Conservation (phyloP, 2,888 invertebrate genomes). For the Lycocerus yunnanus region DNA sequence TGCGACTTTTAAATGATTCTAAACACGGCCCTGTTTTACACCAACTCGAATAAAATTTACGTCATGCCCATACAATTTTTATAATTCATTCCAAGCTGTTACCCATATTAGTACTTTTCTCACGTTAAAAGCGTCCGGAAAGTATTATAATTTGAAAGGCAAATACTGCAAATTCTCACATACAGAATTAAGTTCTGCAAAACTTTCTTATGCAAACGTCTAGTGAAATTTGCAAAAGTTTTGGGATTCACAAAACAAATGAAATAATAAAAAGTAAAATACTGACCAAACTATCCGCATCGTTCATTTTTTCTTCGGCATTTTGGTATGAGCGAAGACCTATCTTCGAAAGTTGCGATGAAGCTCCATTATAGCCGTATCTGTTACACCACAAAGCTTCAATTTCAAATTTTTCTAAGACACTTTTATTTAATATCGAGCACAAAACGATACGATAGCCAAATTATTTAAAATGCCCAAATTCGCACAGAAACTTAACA, state of each 20-base stretch:
- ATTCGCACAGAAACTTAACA: background rate
- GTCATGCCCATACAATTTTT: background rate
- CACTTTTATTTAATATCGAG: background rate
- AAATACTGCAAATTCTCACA: constrained; percentile 8
- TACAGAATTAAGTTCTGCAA: background rate
- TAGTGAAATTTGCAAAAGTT: background rate
- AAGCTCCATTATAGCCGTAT: background rate
- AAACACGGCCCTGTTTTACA: background rate
- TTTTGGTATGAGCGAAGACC: constrained; percentile 52
- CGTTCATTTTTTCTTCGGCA: constrained; percentile 74
- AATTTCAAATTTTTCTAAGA: background rate
- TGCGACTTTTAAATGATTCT: background rate
- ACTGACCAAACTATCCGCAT: constrained; percentile 74
- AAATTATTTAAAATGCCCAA: background rate
- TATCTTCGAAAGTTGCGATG: background rate
- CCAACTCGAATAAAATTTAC: background rate
- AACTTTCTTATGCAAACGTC: background rate
- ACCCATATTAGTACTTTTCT: constrained; percentile 10
- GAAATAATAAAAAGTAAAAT: constrained; percentile 37
- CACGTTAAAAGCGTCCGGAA: constrained; percentile 21
- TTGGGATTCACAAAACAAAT: constrained; percentile 17
- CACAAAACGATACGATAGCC: background rate
- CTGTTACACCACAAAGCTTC: background rate
- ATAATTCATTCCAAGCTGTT: background rate
- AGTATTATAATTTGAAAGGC: constrained; percentile 15